Evolutionary conservation across 2,888 invertebrate species (phyloP).

Genomic region (Papilio demoleus): DNA sequence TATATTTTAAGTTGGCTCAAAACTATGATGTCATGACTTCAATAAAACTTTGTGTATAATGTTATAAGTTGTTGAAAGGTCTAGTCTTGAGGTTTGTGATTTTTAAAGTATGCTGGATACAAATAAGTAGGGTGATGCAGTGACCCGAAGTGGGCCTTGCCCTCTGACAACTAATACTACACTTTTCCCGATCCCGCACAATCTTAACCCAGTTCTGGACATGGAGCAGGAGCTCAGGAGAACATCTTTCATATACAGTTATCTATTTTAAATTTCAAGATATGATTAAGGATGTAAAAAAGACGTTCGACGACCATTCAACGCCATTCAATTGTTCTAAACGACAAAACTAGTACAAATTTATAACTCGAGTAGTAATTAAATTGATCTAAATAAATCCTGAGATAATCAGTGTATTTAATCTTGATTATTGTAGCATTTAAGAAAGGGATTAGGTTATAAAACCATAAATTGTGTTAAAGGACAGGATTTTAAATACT

Average conservation of each 20-base stretch:
- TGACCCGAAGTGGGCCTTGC: too few relatives aligned
- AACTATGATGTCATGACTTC: not conserved
- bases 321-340: not conserved
- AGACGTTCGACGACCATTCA: not conserved
- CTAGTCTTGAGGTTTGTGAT: not conserved
- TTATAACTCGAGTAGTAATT: too few relatives aligned
- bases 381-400: not conserved
- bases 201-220: too few relatives aligned
- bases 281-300: not conserved
- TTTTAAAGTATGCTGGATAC: too few relatives aligned
- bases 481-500: conserved; percentile 14
- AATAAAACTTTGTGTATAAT: not conserved
- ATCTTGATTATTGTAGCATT: not conserved
- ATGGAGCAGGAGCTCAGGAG: too few relatives aligned
- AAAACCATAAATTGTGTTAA: not conserved
- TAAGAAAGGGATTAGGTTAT: not conserved
- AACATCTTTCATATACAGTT: too few relatives aligned
- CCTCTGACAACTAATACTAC: too few relatives aligned
- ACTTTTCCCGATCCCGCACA: too few relatives aligned
- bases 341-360: too few relatives aligned
- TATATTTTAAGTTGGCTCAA: not conserved
- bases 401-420: not conserved
- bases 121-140: too few relatives aligned
- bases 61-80: not conserved
- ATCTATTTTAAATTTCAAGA: too few relatives aligned